Base-by-base conservation (phyloP, 2,888 invertebrate species). In the Dioctria linearis region DNA sequence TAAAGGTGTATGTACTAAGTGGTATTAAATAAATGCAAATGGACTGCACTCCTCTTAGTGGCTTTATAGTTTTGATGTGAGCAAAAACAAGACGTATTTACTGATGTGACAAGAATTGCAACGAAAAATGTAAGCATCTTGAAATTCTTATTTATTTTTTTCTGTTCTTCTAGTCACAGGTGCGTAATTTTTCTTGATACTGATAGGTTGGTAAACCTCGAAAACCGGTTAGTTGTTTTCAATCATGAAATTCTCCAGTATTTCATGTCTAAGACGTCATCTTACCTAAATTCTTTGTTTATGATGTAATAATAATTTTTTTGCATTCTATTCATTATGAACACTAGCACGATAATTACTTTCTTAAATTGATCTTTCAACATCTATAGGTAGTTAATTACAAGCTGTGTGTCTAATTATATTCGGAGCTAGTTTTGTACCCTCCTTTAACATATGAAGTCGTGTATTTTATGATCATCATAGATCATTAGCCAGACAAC, bases 141-240 rank as follows among this genome's bases (percentile, higher is more conserved):
- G 25, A 25, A 25, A 25, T 25, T 25, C 25, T 25, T 25, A 25
- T 25, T 25, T 25, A n/a, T 63, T 37, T 8, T n/a, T 39, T 40
- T 8, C 42, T 25, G 43, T 59, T 9, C 61, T 49, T 59, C 46
- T 46, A 46, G 42, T 5, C 40, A 40, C 61, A 54, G 51, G 71
- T 59, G 57, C 8, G 39, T 40, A 8, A 13, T 51, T 51, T 39
- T 54, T 57, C 54, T 73, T 73, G 51, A 46, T 43, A 40, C 11
- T 75, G 75, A 75, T 57, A 13, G 13, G 37, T 59, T 61, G 40
- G 59, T 59, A 11, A 25, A 13, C 25, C 65, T 6, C 13, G 25
- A 75, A 61, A 75, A 75, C 75, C 75, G 75, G 75, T 75, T 75
- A 42, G 57, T 42, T 75, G 61, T 75, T 75, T 59, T 75, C 43